Evolutionary conservation across 2,113 vertebrate genomes (phyloP), one percentile per base, ranked within the genome.

Genomic region (Dicerorhinus sumatrensis): DNA sequence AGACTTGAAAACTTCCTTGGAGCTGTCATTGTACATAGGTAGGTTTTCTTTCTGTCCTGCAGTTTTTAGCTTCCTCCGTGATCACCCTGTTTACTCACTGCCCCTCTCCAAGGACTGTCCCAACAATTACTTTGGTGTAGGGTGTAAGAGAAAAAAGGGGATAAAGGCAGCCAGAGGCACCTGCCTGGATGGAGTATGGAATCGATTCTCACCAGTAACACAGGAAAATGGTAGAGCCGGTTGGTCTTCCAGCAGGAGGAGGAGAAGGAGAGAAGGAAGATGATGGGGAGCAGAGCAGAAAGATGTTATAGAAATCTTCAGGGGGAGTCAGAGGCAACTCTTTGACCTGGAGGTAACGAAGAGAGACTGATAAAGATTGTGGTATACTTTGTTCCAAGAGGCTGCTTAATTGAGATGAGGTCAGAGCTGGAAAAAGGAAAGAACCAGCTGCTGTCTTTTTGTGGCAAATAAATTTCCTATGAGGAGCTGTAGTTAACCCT

Each of bases 381-480:
- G 9, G 9, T 7, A 8, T 80, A 42, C 17, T 89, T 82, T 69
- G 10, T 77, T 85, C 36, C 8, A 31, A 82, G 42, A 65, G 33
- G 36, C 8, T 95, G 36, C 77, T 95, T 80, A 77, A 51, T 73
- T 95, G 84, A 91, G 51, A 90, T 75, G 75, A 79, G 3, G 12
- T 46, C 18, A 94, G 23, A 21, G 7, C 18, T 94, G 54, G 14
- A 58, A 69, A 75, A 62, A 39, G 27, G 56, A 42, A 73, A 67
- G 36, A 72, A 81, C 27, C 67, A 95, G 42, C 63, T 89, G 42
- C 13, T 65, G 29, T 39, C 36, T 91, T 72, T 72, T 80, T 42
- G n/a, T 90, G 48, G 75, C 51, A 94, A 95, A 62, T 58, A 54
- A 91, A 85, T 46, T 79, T 85, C 46, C 65, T 72, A 4, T 39